Evolutionary conservation across 2,113 vertebrate species (phyloP).

Genomic region (Caretta caretta): DNA sequence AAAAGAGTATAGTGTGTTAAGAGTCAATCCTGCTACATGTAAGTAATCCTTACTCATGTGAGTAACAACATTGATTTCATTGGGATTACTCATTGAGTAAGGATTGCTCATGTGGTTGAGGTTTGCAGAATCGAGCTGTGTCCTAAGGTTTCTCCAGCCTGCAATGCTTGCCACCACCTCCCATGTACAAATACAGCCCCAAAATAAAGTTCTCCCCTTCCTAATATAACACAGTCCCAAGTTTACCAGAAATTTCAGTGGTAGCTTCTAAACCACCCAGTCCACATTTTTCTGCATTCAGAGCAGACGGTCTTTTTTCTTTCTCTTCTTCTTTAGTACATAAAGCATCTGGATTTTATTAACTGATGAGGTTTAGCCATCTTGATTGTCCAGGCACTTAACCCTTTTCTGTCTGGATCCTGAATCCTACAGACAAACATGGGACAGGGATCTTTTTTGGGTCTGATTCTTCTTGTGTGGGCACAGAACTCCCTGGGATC

Average conservation of each 20-base stretch:
- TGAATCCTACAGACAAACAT: neutral
- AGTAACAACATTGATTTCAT: neutral
- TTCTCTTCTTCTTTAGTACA: neutral
- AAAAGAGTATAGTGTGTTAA: neutral
- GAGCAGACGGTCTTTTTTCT: neutral
- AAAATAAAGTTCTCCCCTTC: neutral
- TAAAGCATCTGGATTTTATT: neutral
- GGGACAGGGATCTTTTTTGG: neutral
- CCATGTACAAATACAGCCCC: neutral
- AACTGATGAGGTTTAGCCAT: neutral
- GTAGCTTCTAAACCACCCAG: neutral
- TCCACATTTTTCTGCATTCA: neutral
- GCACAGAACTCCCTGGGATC: neutral
- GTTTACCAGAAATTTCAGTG: neutral
- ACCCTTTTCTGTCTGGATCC: neutral
- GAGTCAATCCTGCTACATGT: neutral
- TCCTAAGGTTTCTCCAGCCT: neutral
- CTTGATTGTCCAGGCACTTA: neutral
- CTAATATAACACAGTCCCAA: neutral
- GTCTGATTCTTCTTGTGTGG: neutral
- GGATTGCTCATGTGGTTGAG: neutral
- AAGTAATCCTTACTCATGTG: neutral
- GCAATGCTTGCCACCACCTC: neutral
- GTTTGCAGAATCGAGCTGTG: too few species aligned
- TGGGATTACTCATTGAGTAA: neutral